phyloP scores from a whole-genome alignment of 2,113 vertebrate species.

The Notothenia rossii region DNA sequence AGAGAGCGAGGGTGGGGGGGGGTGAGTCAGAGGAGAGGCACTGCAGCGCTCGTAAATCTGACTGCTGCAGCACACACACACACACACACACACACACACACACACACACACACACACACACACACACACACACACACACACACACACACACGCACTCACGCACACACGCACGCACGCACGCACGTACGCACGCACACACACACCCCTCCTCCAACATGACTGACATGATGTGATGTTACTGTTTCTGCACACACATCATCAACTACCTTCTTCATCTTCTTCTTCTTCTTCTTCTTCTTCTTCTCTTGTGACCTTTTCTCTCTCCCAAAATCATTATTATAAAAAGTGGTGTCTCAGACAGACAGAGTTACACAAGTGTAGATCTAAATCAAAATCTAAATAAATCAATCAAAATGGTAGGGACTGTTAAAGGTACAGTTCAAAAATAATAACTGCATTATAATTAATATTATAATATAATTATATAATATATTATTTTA shows the following conservation, averaged over 20 bases:
- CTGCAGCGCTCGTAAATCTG: slow-evolving; percentile 79
- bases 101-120: slow-evolving; percentile 19
- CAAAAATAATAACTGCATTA: no score
- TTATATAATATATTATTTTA: no score
- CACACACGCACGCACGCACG: neutral
- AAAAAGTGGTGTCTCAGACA: no score
- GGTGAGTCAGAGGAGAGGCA: slow-evolving; percentile 3
- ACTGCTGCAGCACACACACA: slow-evolving; percentile 59
- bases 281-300: neutral
- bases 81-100: slow-evolving; percentile 30
- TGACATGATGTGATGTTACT: slow-evolving; percentile 27
- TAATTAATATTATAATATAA: no score
- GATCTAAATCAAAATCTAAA: no score
- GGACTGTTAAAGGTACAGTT: no score
- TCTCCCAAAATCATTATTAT: no score
- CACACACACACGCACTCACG: slow-evolving; percentile 7
- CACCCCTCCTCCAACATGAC: slow-evolving; percentile 30
- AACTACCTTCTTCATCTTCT: no score
- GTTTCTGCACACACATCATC: neutral
- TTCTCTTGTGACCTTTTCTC: neutral
- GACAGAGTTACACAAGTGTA: no score
- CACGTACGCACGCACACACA: neutral
- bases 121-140: slow-evolving; percentile 3
- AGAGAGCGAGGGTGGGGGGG: neutral
- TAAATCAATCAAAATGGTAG: no score